These are phyloP conservation scores for Pangasius krempfi DNA, from an alignment of 2,797 vertebrate species.

Conservation along the genomic window DNA sequence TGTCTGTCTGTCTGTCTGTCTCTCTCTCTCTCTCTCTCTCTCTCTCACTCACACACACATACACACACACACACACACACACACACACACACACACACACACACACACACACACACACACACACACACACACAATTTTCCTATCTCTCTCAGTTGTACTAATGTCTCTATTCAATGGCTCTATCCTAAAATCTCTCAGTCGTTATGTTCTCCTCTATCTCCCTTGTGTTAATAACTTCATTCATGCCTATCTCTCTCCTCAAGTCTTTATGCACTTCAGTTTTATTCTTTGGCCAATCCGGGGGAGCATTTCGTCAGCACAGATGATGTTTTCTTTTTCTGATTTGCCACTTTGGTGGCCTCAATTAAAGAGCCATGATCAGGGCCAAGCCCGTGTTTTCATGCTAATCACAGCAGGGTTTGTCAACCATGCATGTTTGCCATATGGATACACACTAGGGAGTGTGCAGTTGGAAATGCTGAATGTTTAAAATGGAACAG, in stretches of 20 bases:
- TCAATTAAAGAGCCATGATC: conserved; percentile 40
- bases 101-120: conserved; percentile 13
- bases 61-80: background rate
- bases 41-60: conserved; percentile 6
- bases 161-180: conserved; percentile 22
- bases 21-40: background rate
- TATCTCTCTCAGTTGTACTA: background rate
- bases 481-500: conserved; percentile 18
- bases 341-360: conserved; percentile 18
- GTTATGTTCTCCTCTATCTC: conserved; percentile 29
- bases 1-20: too few relatives aligned
- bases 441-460: conserved; percentile 45
- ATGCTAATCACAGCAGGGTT: conserved; percentile 37
- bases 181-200: conserved; percentile 18
- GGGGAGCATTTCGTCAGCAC: conserved; percentile 20
- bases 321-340: conserved; percentile 29
- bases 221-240: conserved; percentile 28
- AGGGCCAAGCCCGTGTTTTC: background rate
- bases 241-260: conserved; percentile 9
- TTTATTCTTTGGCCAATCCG: conserved; percentile 31
- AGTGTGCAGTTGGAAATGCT: conserved; percentile 2
- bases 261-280: conserved; percentile 18
- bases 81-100: conserved; percentile 27
- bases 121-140: conserved; percentile 24
- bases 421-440: conserved; percentile 26